Conservation (phyloP, 2,888 invertebrate genomes). For the Gortyna flavago region DNA sequence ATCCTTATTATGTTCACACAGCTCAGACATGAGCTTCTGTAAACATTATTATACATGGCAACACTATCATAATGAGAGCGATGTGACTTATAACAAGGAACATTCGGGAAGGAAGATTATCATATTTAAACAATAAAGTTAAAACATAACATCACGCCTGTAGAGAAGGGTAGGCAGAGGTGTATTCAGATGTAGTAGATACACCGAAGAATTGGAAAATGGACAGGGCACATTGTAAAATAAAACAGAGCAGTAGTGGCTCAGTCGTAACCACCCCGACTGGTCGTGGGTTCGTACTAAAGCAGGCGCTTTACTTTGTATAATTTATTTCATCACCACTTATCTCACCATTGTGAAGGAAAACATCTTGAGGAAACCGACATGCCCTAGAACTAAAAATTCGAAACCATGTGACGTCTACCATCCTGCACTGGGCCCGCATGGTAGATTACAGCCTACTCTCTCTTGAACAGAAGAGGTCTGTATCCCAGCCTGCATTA, state of each 20-base stretch:
- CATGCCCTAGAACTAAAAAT: neutral
- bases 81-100: conserved; percentile 17
- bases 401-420: neutral
- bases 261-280: neutral
- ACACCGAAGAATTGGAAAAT: neutral
- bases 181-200: neutral
- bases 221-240: neutral
- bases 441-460: neutral
- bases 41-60: conserved; percentile 16
- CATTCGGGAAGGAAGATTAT: conserved; percentile 12
- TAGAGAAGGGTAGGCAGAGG: too few relatives aligned
- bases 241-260: neutral
- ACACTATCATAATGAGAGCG: conserved; percentile 9
- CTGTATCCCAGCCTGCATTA: neutral
- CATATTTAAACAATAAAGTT: neutral
- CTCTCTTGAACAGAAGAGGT: neutral
- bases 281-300: neutral
- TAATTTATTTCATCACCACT: neutral
- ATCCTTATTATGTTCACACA: conserved; percentile 12
- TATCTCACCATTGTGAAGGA: neutral
- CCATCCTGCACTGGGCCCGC: neutral
- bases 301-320: neutral
- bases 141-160: neutral
- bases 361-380: neutral
- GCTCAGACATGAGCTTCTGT: conserved; percentile 7